Evolutionary conservation across 2,113 vertebrate genomes (phyloP).

Genomic region (Actinemys pallida): DNA sequence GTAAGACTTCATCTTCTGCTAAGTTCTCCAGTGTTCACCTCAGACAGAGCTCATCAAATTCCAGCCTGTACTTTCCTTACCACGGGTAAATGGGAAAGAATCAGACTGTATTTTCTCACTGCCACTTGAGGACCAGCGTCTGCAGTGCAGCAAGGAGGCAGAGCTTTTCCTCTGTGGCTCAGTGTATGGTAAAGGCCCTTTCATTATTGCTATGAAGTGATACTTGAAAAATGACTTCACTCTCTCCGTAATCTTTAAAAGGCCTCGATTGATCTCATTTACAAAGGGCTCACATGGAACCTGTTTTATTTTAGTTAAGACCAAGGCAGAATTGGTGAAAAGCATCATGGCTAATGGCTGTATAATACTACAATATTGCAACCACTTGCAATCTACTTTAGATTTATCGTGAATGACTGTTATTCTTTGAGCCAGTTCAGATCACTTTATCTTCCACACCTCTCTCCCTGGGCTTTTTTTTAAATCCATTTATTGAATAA

Average conservation of each 20-base stretch:
- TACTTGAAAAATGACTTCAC: slow-evolving; percentile 32
- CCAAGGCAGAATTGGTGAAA: slow-evolving; percentile 23
- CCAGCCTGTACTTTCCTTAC: neutral
- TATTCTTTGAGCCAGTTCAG: slow-evolving; percentile 49
- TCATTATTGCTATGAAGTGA: slow-evolving; percentile 9
- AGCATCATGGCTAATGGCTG: slow-evolving; percentile 36
- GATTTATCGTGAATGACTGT: slow-evolving; percentile 62
- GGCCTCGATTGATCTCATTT: slow-evolving; percentile 61
- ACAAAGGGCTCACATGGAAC: slow-evolving; percentile 37
- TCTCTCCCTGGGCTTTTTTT: neutral
- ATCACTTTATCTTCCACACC: slow-evolving; percentile 52
- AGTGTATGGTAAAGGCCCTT: neutral
- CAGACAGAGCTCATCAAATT: neutral
- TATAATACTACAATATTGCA: slow-evolving; percentile 45
- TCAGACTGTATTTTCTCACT: rapidly evolving
- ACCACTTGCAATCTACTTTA: slow-evolving; percentile 55
- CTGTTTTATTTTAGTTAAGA: slow-evolving; percentile 32
- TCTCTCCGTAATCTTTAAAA: slow-evolving; percentile 22
- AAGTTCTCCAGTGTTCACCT: neutral
- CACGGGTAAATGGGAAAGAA: neutral
- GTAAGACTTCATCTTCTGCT: neutral
- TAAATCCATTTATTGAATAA: slow-evolving; percentile 12
- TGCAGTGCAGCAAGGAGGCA: neutral
- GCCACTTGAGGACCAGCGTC: neutral
- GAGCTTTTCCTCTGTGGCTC: neutral